phyloP scores from a whole-genome alignment of 2,113 vertebrate genomes.

The Tragelaphus scriptus region DNA sequence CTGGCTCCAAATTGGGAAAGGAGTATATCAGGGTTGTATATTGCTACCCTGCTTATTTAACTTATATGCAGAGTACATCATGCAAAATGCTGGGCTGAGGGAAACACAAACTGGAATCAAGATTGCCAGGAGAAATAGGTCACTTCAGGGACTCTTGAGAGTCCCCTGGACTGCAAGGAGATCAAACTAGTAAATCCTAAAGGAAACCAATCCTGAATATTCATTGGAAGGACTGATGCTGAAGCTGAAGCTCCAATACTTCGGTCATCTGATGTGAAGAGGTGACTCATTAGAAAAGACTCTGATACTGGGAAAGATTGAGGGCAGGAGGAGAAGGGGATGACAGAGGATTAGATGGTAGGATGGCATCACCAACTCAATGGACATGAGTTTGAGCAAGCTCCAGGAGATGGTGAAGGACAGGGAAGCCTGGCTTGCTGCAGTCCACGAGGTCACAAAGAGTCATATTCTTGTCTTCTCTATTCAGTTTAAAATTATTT shows the following conservation, averaged over 20 bases:
- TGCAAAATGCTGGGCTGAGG: background rate
- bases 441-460: background rate
- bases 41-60: background rate
- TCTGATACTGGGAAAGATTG: background rate
- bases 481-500: constrained; percentile 12
- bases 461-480: background rate
- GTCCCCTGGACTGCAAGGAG: background rate
- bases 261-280: background rate
- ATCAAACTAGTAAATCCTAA: background rate
- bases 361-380: background rate
- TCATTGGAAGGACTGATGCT: background rate
- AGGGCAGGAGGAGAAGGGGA: background rate
- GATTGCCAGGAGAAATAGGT: background rate
- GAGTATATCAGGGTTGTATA: background rate
- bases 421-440: background rate
- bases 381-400: background rate
- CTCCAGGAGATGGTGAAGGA: background rate
- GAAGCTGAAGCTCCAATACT: background rate
- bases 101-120: background rate
- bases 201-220: background rate
- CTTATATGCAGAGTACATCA: background rate
- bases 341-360: background rate
- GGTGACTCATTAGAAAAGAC: too few relatives aligned
- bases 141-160: background rate
- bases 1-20: background rate